phyloP scores from a whole-genome alignment of 2,888 invertebrate species.

The Charanyca ferruginea region DNA sequence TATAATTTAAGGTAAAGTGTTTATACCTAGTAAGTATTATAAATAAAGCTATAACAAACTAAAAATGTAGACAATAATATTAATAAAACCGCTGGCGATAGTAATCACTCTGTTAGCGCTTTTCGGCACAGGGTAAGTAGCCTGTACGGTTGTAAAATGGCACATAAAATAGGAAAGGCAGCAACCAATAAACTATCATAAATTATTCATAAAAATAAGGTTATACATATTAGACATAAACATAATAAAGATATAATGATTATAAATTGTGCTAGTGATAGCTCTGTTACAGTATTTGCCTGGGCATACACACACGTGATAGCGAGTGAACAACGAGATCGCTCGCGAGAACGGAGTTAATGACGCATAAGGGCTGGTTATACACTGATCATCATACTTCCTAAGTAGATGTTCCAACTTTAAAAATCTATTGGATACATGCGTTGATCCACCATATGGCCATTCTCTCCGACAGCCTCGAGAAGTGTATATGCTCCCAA shows the following conservation, averaged over 20 bases:
- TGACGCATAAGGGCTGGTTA: conserved; percentile 31
- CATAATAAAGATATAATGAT: conserved; percentile 10
- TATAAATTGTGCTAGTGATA: neutral
- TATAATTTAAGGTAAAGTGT: too few species aligned
- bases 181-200: neutral
- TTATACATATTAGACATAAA: neutral
- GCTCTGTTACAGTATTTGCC: conserved; percentile 27
- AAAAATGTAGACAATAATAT: too few species aligned
- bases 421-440: neutral
- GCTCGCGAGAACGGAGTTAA: conserved; percentile 23
- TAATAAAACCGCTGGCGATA: too few species aligned
- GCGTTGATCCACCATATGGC: neutral
- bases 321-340: conserved; percentile 31
- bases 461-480: conserved; percentile 28
- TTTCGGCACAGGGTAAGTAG: too few species aligned
- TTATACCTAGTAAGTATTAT: too few species aligned
- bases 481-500: conserved; percentile 22
- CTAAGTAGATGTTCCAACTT: conserved; percentile 22
- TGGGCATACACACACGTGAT: conserved; percentile 35
- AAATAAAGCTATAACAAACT: too few species aligned
- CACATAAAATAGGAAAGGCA: neutral
- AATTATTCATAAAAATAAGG: too few species aligned
- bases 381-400: neutral
- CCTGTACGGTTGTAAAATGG: too few species aligned
- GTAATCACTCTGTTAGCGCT: too few species aligned